Evolutionary conservation across 1,140 invertebrate genomes (phyloP).

Genomic region (Chlorops oryzae): DNA sequence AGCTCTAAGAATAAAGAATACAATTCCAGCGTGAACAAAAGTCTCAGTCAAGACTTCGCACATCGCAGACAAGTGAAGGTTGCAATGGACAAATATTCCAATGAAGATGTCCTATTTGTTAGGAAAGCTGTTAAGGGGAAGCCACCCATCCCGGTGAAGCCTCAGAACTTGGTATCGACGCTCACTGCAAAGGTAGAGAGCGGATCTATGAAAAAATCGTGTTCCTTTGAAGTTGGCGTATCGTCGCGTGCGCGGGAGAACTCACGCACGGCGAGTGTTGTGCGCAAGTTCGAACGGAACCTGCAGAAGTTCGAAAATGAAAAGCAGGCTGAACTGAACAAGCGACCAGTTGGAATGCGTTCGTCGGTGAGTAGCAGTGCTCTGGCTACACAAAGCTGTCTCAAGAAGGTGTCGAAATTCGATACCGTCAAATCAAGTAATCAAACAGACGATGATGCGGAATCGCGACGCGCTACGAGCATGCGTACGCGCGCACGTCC

Average conservation of each 20-base stretch:
- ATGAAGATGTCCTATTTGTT: slow-evolving; percentile 24
- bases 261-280: slow-evolving; percentile 41
- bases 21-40: slow-evolving; percentile 41
- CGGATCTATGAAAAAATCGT: slow-evolving; percentile 18
- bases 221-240: slow-evolving; percentile 42
- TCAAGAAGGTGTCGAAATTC: slow-evolving; percentile 43
- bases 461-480: slow-evolving; percentile 44
- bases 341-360: slow-evolving; percentile 22
- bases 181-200: slow-evolving; percentile 25
- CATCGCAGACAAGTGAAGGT: slow-evolving; percentile 37
- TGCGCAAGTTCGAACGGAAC: slow-evolving; percentile 50
- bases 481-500: slow-evolving; percentile 34
- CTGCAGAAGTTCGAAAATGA: slow-evolving; percentile 50
- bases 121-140: slow-evolving; percentile 33
- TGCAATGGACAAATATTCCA: slow-evolving; percentile 16
- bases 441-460: slow-evolving; percentile 20
- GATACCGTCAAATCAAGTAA: slow-evolving; percentile 27
- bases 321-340: slow-evolving; percentile 35
- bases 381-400: slow-evolving; percentile 32
- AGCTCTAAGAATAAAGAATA: slow-evolving; percentile 44
- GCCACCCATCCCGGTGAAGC: slow-evolving; percentile 37
- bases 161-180: slow-evolving; percentile 37
- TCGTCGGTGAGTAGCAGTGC: slow-evolving; percentile 38
- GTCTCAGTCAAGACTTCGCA: slow-evolving; percentile 43
- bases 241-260: slow-evolving; percentile 11